Base-by-base conservation (phyloP, 2,113 vertebrate species). In the Strix uralensis region DNA sequence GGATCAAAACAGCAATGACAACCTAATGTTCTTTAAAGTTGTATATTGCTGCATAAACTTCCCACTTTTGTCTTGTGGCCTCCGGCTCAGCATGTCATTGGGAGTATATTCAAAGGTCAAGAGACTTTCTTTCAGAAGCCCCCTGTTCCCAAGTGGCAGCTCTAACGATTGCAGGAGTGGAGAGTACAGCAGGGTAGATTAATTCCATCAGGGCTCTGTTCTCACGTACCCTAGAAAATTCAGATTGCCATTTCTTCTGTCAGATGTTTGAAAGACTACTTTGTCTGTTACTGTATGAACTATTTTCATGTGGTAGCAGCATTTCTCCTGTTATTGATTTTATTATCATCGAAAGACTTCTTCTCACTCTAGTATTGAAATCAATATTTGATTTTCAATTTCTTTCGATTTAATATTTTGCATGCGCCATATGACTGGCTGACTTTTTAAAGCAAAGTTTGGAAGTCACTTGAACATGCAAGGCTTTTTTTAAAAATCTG, bases 1-100 rank as follows among this genome's bases (percentile, higher is more conserved):
- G 95, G 95, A 96, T 97, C 97, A 97, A 97, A 97, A 95, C 88
- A 97, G 86, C 94, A 95, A 91, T 88, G 97, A 97, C 95, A 96
- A 97, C 51, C 95, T 93, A 92, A 95, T 88, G 65, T 83, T 96
- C 78, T 97, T 88, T 89, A 93, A 96, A 96, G 93, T 97, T 96
- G 96, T 15, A 67, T 63, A 96, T 25, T 86, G 81, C 91, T 86
- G 86, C 38, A 90, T 89, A 94, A 97, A 96, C 93, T 95, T 93
- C 90, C 94, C 88, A 94, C 94, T 97, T 94, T 69, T 23, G 88
- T 47, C 92, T 96, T 32, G 7, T 82, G 81, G 97, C 96, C 91
- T 88, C 82, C 0, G 5, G 97, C 95, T 97, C 91, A 59, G 46
- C 21, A 25, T 90, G 91, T 90, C 95, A 96, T 94, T 96, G 93